Evolutionary conservation across 1,140 invertebrate species (phyloP), one percentile per base, ranked within the genome.

Genomic region (Hypsibius dujardini): DNA sequence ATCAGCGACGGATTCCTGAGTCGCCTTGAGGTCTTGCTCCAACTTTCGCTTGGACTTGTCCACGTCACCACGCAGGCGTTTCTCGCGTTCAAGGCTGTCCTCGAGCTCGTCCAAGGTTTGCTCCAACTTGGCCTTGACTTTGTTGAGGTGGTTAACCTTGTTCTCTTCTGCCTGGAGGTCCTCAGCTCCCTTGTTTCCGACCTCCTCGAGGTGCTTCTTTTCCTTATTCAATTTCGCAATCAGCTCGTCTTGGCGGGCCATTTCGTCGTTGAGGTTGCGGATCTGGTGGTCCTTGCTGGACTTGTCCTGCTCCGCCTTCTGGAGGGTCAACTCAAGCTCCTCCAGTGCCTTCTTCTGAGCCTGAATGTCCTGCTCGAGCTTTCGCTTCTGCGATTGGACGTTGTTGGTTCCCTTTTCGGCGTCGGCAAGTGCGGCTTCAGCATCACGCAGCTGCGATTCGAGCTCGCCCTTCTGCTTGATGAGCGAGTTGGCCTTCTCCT

Each of bases 121-220:
- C 50, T 56, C 50, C 50, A 56, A 56, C 50, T 56, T 56, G 50
- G 50, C 50, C 50, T 56, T 56, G 7, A 56, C 50, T 76, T 84
- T 85, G 75, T 78, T 83, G 70, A 84, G 79, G 75, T 85, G 83
- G 76, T 84, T 84, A 73, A 80, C 79, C 75, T 85, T 85, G 78
- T 85, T 84, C 75, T 85, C 84, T 75, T 84, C 82, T 47, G 79
- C 78, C 74, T 82, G 80, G 2, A 84, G 77, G 72, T 81, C 79
- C 72, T 83, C 83, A 70, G 77, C 71, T 3, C 81, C 79, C 76
- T 83, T 83, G 73, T 81, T 80, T 72, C 79, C 78, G 70, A 75
- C 73, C 74, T 84, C 83, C 67, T 84, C 82, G 71, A 83, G 76
- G 59, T 77, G 77, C 76, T 84, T 84, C 77, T 83, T 84, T 72